Conservation (phyloP, 2,888 invertebrate genomes). For the Volucella bombylans region DNA sequence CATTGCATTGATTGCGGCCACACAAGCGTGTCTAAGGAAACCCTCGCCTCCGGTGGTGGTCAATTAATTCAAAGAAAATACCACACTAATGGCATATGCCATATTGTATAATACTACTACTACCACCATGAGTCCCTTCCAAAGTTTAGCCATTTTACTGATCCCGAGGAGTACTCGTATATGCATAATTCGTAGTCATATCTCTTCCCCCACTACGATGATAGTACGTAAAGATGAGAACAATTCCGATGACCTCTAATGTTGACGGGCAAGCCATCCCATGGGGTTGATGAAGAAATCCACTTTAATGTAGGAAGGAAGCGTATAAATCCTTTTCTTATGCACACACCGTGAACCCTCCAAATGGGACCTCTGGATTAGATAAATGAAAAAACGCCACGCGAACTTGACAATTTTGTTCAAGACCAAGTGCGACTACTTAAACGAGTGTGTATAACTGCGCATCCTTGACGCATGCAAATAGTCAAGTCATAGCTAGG, state of each 20-base stretch:
- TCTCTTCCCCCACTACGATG: no score
- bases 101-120: no score
- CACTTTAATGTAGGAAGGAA: conserved; percentile 70
- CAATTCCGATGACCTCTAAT: conserved; percentile 57
- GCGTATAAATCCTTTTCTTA: conserved; percentile 60
- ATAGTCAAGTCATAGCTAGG: conserved; percentile 15
- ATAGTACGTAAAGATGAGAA: no score
- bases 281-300: conserved; percentile 68
- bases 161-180: conserved; percentile 41
- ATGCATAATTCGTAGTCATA: no score
- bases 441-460: not conserved
- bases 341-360: conserved; percentile 43
- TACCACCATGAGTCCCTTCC: conserved; percentile 10
- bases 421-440: no score
- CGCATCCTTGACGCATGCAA: conserved; percentile 70
- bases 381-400: conserved; percentile 63
- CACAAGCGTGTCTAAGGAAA: conserved; percentile 48
- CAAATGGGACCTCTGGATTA: conserved; percentile 52
- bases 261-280: conserved; percentile 42
- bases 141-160: conserved; percentile 55
- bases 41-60: conserved; percentile 53
- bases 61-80: conserved; percentile 66
- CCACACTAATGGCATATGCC: conserved; percentile 50
- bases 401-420: conserved; percentile 68
- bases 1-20: conserved; percentile 1